A percentile compares a stretch with the other conserved stretches of the same genome.
Evolutionary conservation across 2,888 invertebrate genomes (phyloP).

Genomic region (Muscina levida): DNA sequence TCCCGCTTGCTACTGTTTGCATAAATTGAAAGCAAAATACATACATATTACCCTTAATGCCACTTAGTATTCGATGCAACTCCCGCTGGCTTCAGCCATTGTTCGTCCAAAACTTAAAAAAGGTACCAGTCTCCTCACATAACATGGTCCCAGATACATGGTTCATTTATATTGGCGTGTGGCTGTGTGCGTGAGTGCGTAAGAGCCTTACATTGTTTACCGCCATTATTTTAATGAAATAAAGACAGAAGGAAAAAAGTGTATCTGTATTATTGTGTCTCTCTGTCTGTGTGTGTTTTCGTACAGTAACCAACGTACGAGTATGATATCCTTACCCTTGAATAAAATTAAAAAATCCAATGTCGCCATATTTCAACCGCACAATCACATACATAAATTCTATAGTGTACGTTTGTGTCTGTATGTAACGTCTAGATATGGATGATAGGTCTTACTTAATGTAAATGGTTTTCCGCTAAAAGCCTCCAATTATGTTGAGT

Average conservation of each 20-base stretch:
- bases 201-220: background rate
- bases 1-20: background rate
- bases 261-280: background rate
- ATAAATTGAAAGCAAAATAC: conserved; percentile 7
- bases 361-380: conserved; percentile 12
- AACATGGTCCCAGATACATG: too few relatives aligned
- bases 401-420: conserved; percentile 2
- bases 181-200: background rate
- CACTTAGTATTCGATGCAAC: conserved; percentile 15
- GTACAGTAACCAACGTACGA: background rate
- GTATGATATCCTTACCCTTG: conserved; percentile 14
- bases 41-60: conserved; percentile 12
- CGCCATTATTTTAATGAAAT: conserved; percentile 36
- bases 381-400: conserved; percentile 30
- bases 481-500: conserved; percentile 34
- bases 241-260: conserved; percentile 23
- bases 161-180: background rate
- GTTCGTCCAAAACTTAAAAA: conserved; percentile 4
- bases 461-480: conserved; percentile 32
- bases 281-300: background rate
- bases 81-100: conserved; percentile 15
- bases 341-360: conserved; percentile 14
- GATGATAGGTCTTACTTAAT: conserved; percentile 14
- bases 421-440: background rate
- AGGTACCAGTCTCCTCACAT: conserved; percentile 1